phyloP scores from a whole-genome alignment of 2,888 invertebrate genomes.

The Platycheirus albimanus region DNA sequence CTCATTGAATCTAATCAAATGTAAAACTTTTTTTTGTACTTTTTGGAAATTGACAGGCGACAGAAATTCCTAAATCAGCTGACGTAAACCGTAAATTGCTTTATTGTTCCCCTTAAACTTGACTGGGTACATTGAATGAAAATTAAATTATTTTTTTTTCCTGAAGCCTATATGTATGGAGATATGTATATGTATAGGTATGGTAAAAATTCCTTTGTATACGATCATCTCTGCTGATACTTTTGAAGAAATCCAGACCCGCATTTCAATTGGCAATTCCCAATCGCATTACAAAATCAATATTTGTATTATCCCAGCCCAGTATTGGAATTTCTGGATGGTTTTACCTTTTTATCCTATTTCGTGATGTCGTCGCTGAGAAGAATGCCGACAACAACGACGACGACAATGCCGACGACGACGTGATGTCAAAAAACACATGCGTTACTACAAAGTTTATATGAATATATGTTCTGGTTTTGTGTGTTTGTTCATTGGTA shows the following conservation, averaged over 20 bases:
- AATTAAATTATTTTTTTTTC: conserved; percentile 17
- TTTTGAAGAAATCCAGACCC: conserved; percentile 23
- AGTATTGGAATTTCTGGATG: conserved; percentile 3
- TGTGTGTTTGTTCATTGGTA: background rate
- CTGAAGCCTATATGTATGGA: background rate
- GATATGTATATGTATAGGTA: too few relatives aligned
- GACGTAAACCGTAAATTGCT: conserved; percentile 21
- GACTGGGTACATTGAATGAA: background rate
- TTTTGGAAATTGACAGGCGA: background rate
- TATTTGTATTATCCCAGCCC: conserved; percentile 58
- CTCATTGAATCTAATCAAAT: background rate
- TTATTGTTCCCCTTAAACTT: background rate
- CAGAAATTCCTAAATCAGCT: conserved; percentile 9
- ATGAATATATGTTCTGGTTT: background rate
- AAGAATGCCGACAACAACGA: background rate
- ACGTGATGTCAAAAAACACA: conserved; percentile 38
- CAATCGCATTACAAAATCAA: conserved; percentile 71
- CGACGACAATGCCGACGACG: conserved; percentile 5
- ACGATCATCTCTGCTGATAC: background rate
- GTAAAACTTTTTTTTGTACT: background rate
- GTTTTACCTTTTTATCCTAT: conserved; percentile 53
- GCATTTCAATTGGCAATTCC: conserved; percentile 66
- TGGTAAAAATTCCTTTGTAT: background rate
- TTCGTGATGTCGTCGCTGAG: background rate
- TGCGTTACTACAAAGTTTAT: conserved; percentile 28